Evolutionary conservation across 2,888 invertebrate genomes (phyloP).

Genomic region (Aspidapion aeneum): DNA sequence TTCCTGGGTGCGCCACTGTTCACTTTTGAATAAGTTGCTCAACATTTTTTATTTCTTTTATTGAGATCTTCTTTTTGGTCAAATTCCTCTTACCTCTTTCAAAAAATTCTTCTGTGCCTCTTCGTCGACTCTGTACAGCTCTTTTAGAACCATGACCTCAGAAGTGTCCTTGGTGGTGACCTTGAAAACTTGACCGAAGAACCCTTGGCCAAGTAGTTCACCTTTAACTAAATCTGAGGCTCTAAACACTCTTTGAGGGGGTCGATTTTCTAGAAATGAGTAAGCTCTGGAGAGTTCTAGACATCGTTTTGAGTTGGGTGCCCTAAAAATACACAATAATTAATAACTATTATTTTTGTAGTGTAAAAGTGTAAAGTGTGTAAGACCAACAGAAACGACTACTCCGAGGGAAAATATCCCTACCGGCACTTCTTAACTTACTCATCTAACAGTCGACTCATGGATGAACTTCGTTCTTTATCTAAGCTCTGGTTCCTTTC

Average conservation of each 20-base stretch:
- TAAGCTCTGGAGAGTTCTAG: constrained; percentile 78
- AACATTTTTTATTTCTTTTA: too few relatives aligned
- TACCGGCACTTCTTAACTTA: too few relatives aligned
- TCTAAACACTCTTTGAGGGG: constrained; percentile 76
- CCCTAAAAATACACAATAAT: constrained; percentile 35
- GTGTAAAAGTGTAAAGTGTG: too few relatives aligned
- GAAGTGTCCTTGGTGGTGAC: constrained; percentile 87
- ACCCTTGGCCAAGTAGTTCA: constrained; percentile 87
- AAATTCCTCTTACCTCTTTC: constrained; percentile 83
- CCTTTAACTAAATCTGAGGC: constrained; percentile 88
- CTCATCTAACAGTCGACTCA: constrained; percentile 79
- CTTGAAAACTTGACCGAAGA: constrained; percentile 91
- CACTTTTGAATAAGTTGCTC: too few relatives aligned
- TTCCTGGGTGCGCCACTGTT: too few relatives aligned
- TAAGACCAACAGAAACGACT: too few relatives aligned
- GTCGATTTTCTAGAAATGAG: constrained; percentile 72
- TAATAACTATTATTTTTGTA: too few relatives aligned
- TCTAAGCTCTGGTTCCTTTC: constrained; percentile 49
- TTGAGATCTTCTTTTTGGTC: too few relatives aligned
- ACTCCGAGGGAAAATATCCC: too few relatives aligned
- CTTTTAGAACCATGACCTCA: constrained; percentile 95
- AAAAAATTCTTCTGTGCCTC: constrained; percentile 92
- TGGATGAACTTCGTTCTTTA: constrained; percentile 81
- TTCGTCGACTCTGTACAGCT: constrained; percentile 86
- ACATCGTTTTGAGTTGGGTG: constrained; percentile 44